Evolutionary conservation across 1,140 invertebrate species (phyloP).

Genomic region (Phymorhynchus buccinoides): DNA sequence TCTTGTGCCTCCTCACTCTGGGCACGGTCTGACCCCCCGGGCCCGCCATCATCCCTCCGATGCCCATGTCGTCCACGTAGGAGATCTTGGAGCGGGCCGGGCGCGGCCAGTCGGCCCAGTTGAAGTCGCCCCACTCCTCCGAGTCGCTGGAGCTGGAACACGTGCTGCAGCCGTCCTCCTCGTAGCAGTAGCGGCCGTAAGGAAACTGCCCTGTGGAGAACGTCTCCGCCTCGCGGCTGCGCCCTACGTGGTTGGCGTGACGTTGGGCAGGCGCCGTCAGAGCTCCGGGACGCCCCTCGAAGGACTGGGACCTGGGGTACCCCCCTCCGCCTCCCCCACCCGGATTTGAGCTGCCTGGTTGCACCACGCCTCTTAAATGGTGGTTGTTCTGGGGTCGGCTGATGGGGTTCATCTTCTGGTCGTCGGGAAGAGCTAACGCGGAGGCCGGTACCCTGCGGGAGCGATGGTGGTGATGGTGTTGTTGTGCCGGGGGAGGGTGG

Average conservation of each 20-base stretch:
- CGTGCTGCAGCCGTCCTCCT: conserved; percentile 67
- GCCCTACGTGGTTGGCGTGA: conserved; percentile 6
- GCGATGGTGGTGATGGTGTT: conserved; percentile 29
- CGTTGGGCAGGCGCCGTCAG: not conserved
- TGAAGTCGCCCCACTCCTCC: conserved; percentile 65
- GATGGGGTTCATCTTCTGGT: conserved; percentile 69
- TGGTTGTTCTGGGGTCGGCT: conserved; percentile 50
- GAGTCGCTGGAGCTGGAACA: conserved; percentile 69
- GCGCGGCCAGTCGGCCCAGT: conserved; percentile 56
- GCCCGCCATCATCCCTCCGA: conserved; percentile 48
- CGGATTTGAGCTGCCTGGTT: conserved; percentile 43
- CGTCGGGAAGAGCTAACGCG: conserved; percentile 60
- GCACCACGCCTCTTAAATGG: conserved; percentile 35
- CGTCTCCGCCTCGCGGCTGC: conserved; percentile 17
- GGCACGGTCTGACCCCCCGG: conserved; percentile 47
- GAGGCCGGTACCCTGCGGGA: conserved; percentile 36
- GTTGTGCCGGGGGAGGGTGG: too few relatives aligned
- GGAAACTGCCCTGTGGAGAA: conserved; percentile 35
- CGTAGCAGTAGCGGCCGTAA: conserved; percentile 44
- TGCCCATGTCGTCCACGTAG: conserved; percentile 70
- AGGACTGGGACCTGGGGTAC: conserved; percentile 67
- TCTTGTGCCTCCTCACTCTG: conserved; percentile 56
- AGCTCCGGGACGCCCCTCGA: conserved; percentile 59
- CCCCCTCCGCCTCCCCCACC: conserved; percentile 29
- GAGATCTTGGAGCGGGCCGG: conserved; percentile 58